phyloP scores from a whole-genome alignment of 1,140 invertebrate species.

The Aphidius gifuensis region DNA sequence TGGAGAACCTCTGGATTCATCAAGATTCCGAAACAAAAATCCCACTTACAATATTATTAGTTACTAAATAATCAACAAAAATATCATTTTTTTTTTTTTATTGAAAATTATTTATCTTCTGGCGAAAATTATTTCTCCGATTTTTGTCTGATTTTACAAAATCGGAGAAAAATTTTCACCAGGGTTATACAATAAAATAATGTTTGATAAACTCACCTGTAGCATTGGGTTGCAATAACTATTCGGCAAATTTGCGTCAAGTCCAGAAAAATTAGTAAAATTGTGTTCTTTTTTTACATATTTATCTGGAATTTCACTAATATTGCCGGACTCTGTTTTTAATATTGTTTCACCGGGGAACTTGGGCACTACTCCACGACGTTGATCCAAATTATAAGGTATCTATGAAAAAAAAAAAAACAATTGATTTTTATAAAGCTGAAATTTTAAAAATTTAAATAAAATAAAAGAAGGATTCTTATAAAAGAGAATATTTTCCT shows the following conservation, averaged over 20 bases:
- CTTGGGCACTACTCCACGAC: constrained; percentile 48
- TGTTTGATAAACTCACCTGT: constrained; percentile 64
- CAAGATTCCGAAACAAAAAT: constrained; percentile 93
- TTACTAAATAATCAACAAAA: neutral
- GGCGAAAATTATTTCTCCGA: too few species aligned
- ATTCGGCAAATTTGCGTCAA: constrained; percentile 89
- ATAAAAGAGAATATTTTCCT: constrained; percentile 53
- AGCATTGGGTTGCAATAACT: constrained; percentile 95
- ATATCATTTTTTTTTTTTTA: constrained; percentile 1
- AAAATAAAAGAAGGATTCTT: constrained; percentile 40
- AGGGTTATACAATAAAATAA: too few species aligned
- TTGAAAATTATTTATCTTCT: neutral
- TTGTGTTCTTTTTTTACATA: constrained; percentile 85
- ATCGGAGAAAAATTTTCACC: too few species aligned
- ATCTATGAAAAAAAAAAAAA: constrained; percentile 60
- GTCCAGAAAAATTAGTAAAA: constrained; percentile 86
- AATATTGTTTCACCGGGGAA: constrained; percentile 46
- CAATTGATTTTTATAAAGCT: constrained; percentile 3
- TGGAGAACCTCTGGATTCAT: constrained; percentile 65
- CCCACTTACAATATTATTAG: constrained; percentile 62
- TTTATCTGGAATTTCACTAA: constrained; percentile 72
- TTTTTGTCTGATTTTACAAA: too few species aligned
- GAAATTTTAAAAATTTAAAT: constrained; percentile 35
- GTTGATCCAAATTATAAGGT: constrained; percentile 65
- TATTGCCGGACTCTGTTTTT: constrained; percentile 52